Percentiles rank a stretch among this genome's conserved stretches.
phyloP scores from a whole-genome alignment of 2,113 vertebrate species.

The Scortum barcoo region DNA sequence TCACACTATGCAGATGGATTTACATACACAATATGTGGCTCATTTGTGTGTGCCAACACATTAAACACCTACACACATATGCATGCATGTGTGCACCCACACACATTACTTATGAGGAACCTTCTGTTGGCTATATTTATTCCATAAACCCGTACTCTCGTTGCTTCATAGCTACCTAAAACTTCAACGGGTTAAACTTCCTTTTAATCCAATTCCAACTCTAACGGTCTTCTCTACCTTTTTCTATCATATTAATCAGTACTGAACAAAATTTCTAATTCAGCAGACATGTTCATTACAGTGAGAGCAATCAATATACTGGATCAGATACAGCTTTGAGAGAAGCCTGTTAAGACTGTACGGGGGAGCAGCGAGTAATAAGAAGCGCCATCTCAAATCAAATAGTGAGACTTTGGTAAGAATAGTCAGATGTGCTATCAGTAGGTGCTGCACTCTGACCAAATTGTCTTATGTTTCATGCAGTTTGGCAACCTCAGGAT shows the following conservation, averaged over 20 bases:
- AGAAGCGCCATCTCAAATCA: constrained; percentile 17
- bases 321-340: constrained; percentile 19
- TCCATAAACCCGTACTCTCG: constrained; percentile 26
- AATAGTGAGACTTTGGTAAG: constrained; percentile 1
- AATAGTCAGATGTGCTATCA: not conserved
- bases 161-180: not conserved
- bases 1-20: constrained; percentile 65
- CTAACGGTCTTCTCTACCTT: not conserved
- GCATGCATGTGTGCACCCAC: constrained; percentile 38
- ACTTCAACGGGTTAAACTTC: not conserved
- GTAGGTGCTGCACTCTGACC: not conserved
- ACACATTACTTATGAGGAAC: constrained; percentile 35
- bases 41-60: constrained; percentile 59
- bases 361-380: not conserved
- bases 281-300: constrained; percentile 40
- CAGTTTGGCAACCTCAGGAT: not conserved
- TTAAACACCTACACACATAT: constrained; percentile 58
- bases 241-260: constrained; percentile 33
- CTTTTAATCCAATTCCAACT: not conserved
- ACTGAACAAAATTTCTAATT: constrained; percentile 15
- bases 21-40: constrained; percentile 55
- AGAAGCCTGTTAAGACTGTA: constrained; percentile 19
- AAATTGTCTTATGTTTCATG: not conserved
- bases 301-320: constrained; percentile 28
- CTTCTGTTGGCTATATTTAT: constrained; percentile 52